A percentile compares a stretch with the other conserved stretches of the same genome.
phyloP scores from a whole-genome alignment of 2,113 vertebrate species.

The Probosciger aterrimus region DNA sequence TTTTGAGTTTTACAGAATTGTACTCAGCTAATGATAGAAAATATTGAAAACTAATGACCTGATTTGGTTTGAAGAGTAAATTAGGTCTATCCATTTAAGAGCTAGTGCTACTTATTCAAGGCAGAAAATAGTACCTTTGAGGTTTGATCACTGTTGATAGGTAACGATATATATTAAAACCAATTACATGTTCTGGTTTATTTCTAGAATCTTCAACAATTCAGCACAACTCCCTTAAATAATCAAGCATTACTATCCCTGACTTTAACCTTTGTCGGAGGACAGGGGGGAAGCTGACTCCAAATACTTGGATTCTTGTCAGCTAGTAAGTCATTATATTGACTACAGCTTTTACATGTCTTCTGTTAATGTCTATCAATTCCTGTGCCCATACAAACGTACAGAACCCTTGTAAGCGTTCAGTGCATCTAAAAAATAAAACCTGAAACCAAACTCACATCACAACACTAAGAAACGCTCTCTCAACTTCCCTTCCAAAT shows the following conservation, averaged over 20 bases:
- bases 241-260: not conserved
- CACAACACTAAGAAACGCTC: not conserved
- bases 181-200: not conserved
- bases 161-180: not conserved
- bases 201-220: not conserved
- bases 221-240: not conserved
- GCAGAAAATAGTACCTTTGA: not conserved
- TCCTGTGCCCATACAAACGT: not conserved
- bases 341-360: not conserved
- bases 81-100: not conserved
- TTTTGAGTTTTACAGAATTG: not conserved
- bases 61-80: not conserved
- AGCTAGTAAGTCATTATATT: not conserved
- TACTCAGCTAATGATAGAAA: not conserved
- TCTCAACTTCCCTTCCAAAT: not conserved
- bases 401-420: not conserved
- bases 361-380: not conserved
- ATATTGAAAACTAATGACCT: not conserved
- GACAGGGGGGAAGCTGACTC: fast-evolving
- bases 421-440: not conserved
- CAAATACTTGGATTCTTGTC: not conserved
- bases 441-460: not conserved
- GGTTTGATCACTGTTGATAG: not conserved
- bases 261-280: not conserved
- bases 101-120: not conserved